Conservation (phyloP, 2,888 invertebrate species). For the Tipula helvola region DNA sequence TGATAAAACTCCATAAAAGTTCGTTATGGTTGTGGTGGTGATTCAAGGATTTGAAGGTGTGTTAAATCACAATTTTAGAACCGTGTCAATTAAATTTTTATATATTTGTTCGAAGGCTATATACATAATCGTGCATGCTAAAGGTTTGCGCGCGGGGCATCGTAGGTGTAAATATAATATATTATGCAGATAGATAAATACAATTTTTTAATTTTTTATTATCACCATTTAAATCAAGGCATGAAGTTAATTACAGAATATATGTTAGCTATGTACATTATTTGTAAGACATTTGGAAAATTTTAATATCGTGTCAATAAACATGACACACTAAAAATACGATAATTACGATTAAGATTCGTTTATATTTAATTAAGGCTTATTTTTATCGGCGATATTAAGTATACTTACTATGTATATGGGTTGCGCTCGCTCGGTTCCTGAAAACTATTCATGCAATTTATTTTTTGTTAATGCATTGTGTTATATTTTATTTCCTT, state of each 20-base stretch:
- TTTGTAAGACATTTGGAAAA: background rate
- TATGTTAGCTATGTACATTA: background rate
- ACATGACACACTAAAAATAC: background rate
- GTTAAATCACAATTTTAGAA: background rate
- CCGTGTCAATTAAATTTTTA: background rate
- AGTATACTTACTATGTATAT: background rate
- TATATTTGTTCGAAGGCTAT: background rate
- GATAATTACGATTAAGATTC: too few species aligned
- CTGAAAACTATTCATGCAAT: background rate
- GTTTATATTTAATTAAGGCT: background rate
- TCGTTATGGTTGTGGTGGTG: background rate
- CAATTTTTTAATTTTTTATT: background rate
- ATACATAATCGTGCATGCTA: background rate
- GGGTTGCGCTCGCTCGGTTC: background rate
- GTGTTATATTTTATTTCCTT: background rate
- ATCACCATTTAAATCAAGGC: background rate
- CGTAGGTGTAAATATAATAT: background rate
- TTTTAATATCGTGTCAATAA: background rate
- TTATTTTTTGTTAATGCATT: background rate
- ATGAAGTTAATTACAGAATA: background rate
- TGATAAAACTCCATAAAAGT: background rate
- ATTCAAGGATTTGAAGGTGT: background rate
- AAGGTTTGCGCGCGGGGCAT: background rate
- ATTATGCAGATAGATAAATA: background rate
- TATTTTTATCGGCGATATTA: background rate